Conservation (phyloP, 2,888 invertebrate genomes). For the Galeopsomyia nigrocyanea region DNA sequence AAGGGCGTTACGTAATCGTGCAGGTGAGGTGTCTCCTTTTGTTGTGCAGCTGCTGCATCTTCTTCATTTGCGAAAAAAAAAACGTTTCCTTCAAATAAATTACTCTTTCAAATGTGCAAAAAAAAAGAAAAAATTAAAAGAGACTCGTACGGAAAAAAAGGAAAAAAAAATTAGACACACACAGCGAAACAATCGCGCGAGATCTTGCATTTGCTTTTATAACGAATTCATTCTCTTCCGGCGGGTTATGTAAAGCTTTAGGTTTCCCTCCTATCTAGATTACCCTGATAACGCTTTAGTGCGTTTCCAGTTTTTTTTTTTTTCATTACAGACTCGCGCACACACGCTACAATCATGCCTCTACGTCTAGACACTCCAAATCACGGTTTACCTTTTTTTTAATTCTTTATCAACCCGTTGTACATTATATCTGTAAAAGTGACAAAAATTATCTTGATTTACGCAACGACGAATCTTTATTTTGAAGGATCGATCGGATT, state of each 20-base stretch:
- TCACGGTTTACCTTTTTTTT: no score
- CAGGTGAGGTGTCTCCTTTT: slow-evolving; percentile 12
- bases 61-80: background rate
- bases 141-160: no score
- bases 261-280: slow-evolving; percentile 20
- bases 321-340: background rate
- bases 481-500: no score
- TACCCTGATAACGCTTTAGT: slow-evolving; percentile 9
- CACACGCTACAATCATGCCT: no score
- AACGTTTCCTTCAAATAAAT: no score
- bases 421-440: no score
- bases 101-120: no score
- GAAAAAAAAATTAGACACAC: slow-evolving; percentile 4
- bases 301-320: slow-evolving; percentile 22
- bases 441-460: no score
- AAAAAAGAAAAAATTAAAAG: no score
- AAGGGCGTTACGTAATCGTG: slow-evolving; percentile 30
- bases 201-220: slow-evolving; percentile 32
- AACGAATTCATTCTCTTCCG: slow-evolving; percentile 32
- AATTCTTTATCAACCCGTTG: no score
- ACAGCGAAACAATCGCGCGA: slow-evolving; percentile 8
- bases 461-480: no score
- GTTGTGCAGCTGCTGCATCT: slow-evolving; percentile 8
- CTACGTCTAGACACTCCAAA: no score
- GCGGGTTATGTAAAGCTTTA: slow-evolving; percentile 19